Percentiles rank a stretch among this genome's conserved stretches.
Evolutionary conservation across 2,888 invertebrate genomes (phyloP).

Genomic region (Tetrapedia diversipes): DNA sequence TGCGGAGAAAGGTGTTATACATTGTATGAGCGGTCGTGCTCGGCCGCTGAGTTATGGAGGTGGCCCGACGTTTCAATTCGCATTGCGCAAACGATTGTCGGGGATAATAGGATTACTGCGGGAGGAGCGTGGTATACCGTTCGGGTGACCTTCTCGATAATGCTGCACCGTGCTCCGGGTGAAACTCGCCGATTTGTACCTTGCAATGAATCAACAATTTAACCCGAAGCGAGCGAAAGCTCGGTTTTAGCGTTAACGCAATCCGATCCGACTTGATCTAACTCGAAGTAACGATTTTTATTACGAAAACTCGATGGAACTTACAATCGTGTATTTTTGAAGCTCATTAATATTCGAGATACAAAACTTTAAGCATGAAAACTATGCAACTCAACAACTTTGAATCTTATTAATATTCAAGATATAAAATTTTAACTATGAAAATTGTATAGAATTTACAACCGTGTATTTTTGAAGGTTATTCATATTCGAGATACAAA

Average conservation of each 20-base stretch:
- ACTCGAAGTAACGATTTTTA: background rate
- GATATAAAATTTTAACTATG: no score
- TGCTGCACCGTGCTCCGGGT: background rate
- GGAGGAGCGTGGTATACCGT: slow-evolving; percentile 16
- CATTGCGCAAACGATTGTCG: slow-evolving; percentile 34
- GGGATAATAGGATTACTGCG: slow-evolving; percentile 26
- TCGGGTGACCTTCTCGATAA: slow-evolving; percentile 29
- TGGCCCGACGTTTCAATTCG: slow-evolving; percentile 37
- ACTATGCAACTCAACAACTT: no score
- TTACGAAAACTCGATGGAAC: background rate
- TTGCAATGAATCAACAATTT: slow-evolving; percentile 5
- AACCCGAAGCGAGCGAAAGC: background rate
- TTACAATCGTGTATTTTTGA: no score
- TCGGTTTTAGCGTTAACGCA: background rate
- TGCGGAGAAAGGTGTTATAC: slow-evolving; percentile 32
- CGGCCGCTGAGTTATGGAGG: slow-evolving; percentile 19
- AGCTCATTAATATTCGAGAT: no score
- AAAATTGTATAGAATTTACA: no score
- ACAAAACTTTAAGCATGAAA: no score
- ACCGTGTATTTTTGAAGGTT: no score
- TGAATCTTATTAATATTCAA: no score
- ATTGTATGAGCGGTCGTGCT: background rate
- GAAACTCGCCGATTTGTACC: slow-evolving; percentile 16
- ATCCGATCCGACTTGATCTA: background rate
- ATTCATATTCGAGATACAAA: no score